Conservation (phyloP, 30 jellyfish, hydroid and myxozoan genomes). For the Clytia hemisphaerica region DNA sequence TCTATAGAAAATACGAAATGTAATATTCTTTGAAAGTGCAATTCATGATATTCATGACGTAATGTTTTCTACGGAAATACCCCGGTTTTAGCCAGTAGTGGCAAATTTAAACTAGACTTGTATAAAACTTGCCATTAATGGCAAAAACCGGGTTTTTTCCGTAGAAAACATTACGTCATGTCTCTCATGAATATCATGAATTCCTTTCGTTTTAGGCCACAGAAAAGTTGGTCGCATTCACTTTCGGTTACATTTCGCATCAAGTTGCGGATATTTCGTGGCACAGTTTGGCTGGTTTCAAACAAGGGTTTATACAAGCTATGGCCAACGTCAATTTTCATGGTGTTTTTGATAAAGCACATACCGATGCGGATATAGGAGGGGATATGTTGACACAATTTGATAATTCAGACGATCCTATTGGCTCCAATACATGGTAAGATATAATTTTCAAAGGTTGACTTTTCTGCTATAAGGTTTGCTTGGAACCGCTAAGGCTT, state of each 20-base stretch:
- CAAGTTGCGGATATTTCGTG: slow-evolving; percentile 91
- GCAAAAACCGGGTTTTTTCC: too few species aligned
- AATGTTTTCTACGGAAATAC: too few species aligned
- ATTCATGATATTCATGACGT: too few species aligned
- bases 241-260: slow-evolving; percentile 81
- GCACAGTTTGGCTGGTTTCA: slow-evolving; percentile 93
- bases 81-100: too few species aligned
- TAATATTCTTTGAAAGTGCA: too few species aligned
- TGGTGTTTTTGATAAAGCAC: slow-evolving; percentile 70
- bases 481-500: too few species aligned
- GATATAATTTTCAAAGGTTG: neutral
- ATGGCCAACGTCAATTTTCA: slow-evolving; percentile 82
- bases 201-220: slow-evolving; percentile 48
- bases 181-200: neutral
- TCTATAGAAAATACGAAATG: too few species aligned
- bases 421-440: slow-evolving; percentile 59
- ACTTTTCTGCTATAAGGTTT: neutral
- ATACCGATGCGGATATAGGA: slow-evolving; percentile 74
- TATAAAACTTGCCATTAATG: neutral
- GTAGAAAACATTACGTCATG: too few species aligned
- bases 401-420: slow-evolving; percentile 59
- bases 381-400: slow-evolving; percentile 85
- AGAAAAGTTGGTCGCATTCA: slow-evolving; percentile 80
- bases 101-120: too few species aligned
- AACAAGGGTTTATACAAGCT: slow-evolving; percentile 82